Conservation (phyloP, 2,113 vertebrate species). For the Setophaga kirtlandii region DNA sequence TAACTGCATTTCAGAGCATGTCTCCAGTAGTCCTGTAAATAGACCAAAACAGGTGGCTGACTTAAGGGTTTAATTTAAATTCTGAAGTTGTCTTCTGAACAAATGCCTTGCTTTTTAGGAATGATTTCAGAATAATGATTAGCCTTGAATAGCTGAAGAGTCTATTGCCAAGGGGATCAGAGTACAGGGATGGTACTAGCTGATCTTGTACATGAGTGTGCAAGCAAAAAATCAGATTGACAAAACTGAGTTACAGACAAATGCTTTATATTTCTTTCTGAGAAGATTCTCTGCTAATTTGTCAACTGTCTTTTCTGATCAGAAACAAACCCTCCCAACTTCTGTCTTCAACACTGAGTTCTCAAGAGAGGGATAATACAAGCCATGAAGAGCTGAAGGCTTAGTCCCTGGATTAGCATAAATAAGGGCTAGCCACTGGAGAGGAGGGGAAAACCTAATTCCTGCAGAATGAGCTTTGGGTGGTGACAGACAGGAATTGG, state of each 20-base stretch:
- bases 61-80: slow-evolving; percentile 46
- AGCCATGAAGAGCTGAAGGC: background rate
- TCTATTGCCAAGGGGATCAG: background rate
- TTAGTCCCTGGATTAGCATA: background rate
- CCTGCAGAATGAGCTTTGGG: background rate
- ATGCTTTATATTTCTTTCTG: background rate
- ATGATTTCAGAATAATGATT: slow-evolving; percentile 35
- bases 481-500: background rate
- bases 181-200: background rate
- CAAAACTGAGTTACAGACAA: background rate
- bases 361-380: background rate
- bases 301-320: background rate
- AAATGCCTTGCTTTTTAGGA: slow-evolving; percentile 48
- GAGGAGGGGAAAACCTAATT: background rate
- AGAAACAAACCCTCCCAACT: background rate
- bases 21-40: slow-evolving; percentile 46
- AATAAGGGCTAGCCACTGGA: background rate
- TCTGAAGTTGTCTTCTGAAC: slow-evolving; percentile 42
- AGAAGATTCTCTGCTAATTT: slow-evolving; percentile 1
- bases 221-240: background rate
- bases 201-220: background rate
- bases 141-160: background rate
- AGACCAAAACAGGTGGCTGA: slow-evolving; percentile 51
- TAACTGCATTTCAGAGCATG: slow-evolving; percentile 26
- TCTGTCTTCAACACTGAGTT: background rate